Conservation (phyloP, 92 coral and sea anemone species). For the Siderastrea radians region DNA sequence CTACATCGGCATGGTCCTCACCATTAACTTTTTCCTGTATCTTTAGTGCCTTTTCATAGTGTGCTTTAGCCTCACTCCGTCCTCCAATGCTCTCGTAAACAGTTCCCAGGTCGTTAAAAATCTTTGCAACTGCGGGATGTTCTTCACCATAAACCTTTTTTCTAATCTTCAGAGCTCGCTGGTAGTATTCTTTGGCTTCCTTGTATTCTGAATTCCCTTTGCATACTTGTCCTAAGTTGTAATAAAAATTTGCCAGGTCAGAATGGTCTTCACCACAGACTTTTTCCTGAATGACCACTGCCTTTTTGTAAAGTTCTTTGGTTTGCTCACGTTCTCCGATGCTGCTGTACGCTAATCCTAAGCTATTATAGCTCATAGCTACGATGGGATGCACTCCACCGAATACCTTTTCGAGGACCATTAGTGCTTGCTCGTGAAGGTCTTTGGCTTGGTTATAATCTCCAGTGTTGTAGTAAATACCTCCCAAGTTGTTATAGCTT, state of each 20-base stretch:
- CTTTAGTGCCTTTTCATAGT: constrained; percentile 18
- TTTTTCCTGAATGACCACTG: background rate
- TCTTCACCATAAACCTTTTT: background rate
- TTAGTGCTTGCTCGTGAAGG: background rate
- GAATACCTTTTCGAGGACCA: background rate
- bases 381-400: background rate
- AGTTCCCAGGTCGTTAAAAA: constrained; percentile 17
- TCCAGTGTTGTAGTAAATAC: background rate
- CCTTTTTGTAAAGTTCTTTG: background rate
- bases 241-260: background rate
- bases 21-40: background rate
- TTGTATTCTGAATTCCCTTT: background rate
- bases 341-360: background rate
- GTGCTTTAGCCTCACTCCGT: constrained; percentile 11
- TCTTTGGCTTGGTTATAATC: background rate
- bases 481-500: background rate
- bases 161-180: background rate
- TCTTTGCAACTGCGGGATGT: constrained; percentile 10
- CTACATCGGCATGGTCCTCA: constrained; percentile 13
- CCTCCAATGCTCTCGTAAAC: background rate
- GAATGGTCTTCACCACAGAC: background rate
- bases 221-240: background rate
- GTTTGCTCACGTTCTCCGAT: too few species aligned
- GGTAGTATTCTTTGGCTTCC: background rate
- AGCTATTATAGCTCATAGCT: background rate